Percentiles rank a stretch among this genome's conserved stretches.
phyloP scores from a whole-genome alignment of 1,140 invertebrate genomes.

The Apis cerana region DNA sequence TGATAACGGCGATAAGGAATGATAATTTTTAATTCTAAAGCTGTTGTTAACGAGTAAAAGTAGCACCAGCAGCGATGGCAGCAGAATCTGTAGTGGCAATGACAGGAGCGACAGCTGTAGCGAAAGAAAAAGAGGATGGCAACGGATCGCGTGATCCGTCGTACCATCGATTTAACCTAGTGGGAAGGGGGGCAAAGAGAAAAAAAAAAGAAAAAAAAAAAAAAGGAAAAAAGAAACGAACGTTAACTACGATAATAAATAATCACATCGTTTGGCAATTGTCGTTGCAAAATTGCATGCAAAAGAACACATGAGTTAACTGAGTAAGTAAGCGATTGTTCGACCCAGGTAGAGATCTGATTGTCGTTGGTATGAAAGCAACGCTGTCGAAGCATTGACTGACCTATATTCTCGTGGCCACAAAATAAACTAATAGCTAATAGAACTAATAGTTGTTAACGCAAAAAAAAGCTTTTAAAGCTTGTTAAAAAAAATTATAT shows the following conservation, averaged over 20 bases:
- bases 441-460: constrained; percentile 43
- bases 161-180: constrained; percentile 26
- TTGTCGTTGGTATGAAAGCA: constrained; percentile 57
- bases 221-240: constrained; percentile 17
- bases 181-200: neutral
- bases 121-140: constrained; percentile 4
- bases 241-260: constrained; percentile 32
- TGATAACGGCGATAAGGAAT: constrained; percentile 37
- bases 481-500: constrained; percentile 40
- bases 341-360: constrained; percentile 49
- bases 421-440: constrained; percentile 28
- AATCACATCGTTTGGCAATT: constrained; percentile 22
- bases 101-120: constrained; percentile 37
- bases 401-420: constrained; percentile 54
- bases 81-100: constrained; percentile 37
- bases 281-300: constrained; percentile 52
- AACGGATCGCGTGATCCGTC: neutral
- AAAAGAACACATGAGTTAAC: constrained; percentile 29
- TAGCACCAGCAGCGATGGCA: constrained; percentile 41
- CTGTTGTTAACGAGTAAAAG: constrained; percentile 22
- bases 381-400: constrained; percentile 53
- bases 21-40: neutral
- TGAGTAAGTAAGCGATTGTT: constrained; percentile 34
- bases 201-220: neutral
- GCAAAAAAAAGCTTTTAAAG: constrained; percentile 59